A percentile compares a stretch with the other conserved stretches of the same genome.
Conservation (phyloP, 2,113 vertebrate genomes). For the Urocitellus parryii region DNA sequence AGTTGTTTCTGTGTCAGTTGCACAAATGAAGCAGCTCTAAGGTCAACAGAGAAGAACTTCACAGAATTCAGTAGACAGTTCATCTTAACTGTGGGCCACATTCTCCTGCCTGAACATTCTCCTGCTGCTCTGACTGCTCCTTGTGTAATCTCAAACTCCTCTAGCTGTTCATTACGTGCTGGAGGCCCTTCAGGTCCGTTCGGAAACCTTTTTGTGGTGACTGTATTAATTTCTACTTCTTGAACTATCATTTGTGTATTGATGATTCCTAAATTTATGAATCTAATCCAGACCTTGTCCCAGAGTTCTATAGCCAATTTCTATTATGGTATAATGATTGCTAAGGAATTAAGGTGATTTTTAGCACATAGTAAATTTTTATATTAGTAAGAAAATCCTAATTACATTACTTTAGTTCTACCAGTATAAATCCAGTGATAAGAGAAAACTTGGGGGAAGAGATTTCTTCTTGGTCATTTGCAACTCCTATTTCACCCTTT, state of each 20-base stretch:
- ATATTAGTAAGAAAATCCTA: not conserved
- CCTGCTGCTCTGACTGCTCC: not conserved
- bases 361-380: not conserved
- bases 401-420: not conserved
- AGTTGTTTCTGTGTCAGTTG: not conserved
- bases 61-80: not conserved
- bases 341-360: not conserved
- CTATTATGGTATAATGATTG: not conserved
- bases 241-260: not conserved
- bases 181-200: not conserved
- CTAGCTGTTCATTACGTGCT: not conserved
- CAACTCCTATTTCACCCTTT: not conserved
- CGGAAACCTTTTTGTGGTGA: not conserved
- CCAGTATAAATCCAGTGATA: not conserved
- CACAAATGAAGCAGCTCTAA: not conserved
- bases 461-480: not conserved
- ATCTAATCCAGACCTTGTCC: not conserved
- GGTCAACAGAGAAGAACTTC: not conserved
- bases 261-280: not conserved
- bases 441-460: not conserved
- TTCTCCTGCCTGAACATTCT: not conserved
- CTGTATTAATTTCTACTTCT: not conserved
- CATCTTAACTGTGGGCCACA: too few relatives aligned
- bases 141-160: not conserved
- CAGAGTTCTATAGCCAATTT: slow-evolving; percentile 5